Base-by-base conservation (phyloP, 1,140 invertebrate genomes). In the Pomacea maculata region DNA sequence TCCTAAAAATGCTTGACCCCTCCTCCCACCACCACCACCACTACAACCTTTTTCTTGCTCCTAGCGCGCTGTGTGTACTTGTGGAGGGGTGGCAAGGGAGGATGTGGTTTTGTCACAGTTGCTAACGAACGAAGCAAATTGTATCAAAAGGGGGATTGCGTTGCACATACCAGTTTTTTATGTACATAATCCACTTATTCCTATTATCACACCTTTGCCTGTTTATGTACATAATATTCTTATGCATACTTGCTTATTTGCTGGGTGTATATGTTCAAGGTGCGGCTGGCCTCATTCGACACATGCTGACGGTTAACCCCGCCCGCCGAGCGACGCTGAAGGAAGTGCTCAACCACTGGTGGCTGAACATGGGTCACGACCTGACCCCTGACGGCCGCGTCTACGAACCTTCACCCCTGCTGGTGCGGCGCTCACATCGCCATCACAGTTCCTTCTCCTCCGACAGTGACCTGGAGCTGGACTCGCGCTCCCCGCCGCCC, bases 311-410 rank as follows among this genome's bases (percentile, higher is more conserved):
- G 1, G 97, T 99, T 0, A 96, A 96, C 88, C 97, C 98, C 0
- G 92, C 94, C 25, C 94, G 96, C 87, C 93, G 98, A 85, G 97
- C 98, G 11, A 96, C 96, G 84, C 97, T 99, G 83, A 95, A 96
- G 83, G 96, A 97, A 89, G 98, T 99, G 67, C 98, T 98, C 88
- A 94, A 94, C 45, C 96, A 99, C 92, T 96, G 96, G 96, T 95
- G 94, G 94, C 91, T 99, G 68, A 99, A 99, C 92, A 93, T 96
- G 84, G 96, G 95, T 15, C 96, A 96, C 86, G 94, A 95, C 75
- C 93, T 95, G 71, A 95, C 94, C 67, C 97, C 97, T 90, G 92
- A 97, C 72, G 95, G 96, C 79, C 93, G 83, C 54, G 84, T 82
- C 15, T 89, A 88, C 75, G 73, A 74, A 79, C 85, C 70, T 75